Evolutionary conservation across 2,888 invertebrate genomes (phyloP), one percentile per base, ranked within the genome.

Genomic region (Linnaemya vulpina): DNA sequence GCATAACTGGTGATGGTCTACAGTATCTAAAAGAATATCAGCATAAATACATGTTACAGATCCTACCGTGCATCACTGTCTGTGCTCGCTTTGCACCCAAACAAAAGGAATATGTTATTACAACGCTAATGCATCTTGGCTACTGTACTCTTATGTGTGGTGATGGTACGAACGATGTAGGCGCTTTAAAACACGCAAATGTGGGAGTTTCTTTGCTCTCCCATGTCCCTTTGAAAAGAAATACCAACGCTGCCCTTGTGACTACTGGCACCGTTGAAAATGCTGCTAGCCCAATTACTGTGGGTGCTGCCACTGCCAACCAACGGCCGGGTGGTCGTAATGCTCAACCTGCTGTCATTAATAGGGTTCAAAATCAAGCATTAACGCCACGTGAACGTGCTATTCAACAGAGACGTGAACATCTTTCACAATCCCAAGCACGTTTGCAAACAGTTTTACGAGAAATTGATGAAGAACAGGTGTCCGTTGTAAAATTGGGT

Each of bases 111-210:
- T 96, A 95, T 90, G 96, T 99, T 2, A 96, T 99, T 58, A 96
- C 97, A 10, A 95, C 96, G 5, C 93, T 99, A 73, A 99, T 98
- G 91, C 94, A 95, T 20, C 88, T 92, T 0, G 99, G 99, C 5
- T 97, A 95, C 90, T 95, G 95, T 4, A 98, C 99, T 0, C 93
- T 99, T 2, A 99, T 99, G 99, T 99, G 99, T 91, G 99, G 99
- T 1, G 99, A 99, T 93, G 99, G 99, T 75, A 99, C 99, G 1
- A 99, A 99, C 92, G 99, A 99, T 93, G 99, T 99, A 13, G 99
- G 99, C 20, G 98, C 98, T 5, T 93, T 99, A 68, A 99, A 99
- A 93, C 99, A 99, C 93, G 98, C 99, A 43, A 96, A 99, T 93
- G 98, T 95, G n/a, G 98, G 98, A 63, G 98, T 98, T 20, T 98